A percentile compares a stretch with the other conserved stretches of the same genome.
phyloP scores from a whole-genome alignment of 2,797 vertebrate species.

The Ataeniobius toweri region DNA sequence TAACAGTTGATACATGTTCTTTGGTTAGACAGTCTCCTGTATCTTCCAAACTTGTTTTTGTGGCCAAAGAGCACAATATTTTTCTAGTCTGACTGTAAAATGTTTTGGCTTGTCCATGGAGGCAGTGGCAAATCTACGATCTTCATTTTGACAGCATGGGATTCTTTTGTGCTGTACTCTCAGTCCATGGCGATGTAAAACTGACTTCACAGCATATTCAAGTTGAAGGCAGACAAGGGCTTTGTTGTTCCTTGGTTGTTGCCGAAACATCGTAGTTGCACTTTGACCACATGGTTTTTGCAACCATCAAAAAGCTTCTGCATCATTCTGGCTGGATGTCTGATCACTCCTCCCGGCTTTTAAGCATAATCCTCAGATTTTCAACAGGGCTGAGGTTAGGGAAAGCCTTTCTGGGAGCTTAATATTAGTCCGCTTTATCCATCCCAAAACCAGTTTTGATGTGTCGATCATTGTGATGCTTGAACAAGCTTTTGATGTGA shows the following conservation, averaged over 20 bases:
- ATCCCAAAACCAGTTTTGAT: background rate
- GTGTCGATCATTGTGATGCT: background rate
- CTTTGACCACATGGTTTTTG: background rate
- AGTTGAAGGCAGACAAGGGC: too few species aligned
- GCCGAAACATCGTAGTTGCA: background rate
- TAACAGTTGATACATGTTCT: too few species aligned
- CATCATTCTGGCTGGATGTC: background rate
- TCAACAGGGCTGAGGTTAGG: background rate
- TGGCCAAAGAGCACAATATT: background rate
- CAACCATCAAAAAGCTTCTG: background rate
- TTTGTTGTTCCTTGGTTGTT: too few species aligned
- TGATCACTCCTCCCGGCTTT: background rate
- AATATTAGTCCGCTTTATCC: background rate
- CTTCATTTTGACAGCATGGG: too few species aligned
- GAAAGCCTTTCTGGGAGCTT: background rate
- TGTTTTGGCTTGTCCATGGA: too few species aligned
- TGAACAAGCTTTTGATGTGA: background rate
- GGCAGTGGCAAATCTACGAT: too few species aligned
- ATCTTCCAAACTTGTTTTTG: background rate
- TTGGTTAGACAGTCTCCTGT: too few species aligned
- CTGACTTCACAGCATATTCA: too few species aligned
- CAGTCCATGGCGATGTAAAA: background rate
- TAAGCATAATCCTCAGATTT: conserved; percentile 1
- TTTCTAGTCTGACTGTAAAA: too few species aligned
- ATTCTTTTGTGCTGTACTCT: background rate